Conservation (phyloP, 2,888 invertebrate genomes). For the Hypena proboscidalis region DNA sequence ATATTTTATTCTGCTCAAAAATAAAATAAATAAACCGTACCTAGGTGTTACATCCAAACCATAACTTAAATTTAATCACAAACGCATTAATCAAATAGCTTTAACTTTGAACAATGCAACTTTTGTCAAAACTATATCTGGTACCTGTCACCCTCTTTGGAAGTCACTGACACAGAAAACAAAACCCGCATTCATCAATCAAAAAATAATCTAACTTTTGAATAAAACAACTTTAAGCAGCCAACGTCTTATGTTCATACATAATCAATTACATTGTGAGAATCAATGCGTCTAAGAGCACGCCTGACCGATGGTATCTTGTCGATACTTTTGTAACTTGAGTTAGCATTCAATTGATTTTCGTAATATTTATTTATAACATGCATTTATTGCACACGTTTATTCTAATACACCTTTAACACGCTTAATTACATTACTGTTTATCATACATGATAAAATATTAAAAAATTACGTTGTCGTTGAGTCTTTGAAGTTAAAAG, state of each 20-base stretch:
- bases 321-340: no score
- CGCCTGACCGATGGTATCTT: conserved; percentile 22
- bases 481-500: conserved; percentile 5
- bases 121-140: no score
- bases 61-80: no score
- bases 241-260: conserved; percentile 31
- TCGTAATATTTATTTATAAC: conserved; percentile 28
- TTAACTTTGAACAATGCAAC: no score
- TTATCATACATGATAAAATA: no score
- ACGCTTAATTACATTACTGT: conserved; percentile 2
- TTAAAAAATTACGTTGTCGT: neutral
- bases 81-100: no score
- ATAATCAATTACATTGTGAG: conserved; percentile 31
- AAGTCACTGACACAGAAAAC: conserved; percentile 3
- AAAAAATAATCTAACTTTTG: conserved; percentile 16
- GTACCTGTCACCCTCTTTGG: conserved; percentile 4
- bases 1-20: no score
- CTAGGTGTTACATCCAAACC: no score
- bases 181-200: conserved; percentile 27
- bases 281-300: conserved; percentile 24
- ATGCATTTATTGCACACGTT: conserved; percentile 10
- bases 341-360: conserved; percentile 33
- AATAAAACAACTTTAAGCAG: conserved; percentile 20
- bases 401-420: conserved; percentile 5
- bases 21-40: no score